These are phyloP conservation scores for Sarcophaga bullata DNA, from an alignment of 1,140 invertebrate genomes.

Conservation along the genomic window DNA sequence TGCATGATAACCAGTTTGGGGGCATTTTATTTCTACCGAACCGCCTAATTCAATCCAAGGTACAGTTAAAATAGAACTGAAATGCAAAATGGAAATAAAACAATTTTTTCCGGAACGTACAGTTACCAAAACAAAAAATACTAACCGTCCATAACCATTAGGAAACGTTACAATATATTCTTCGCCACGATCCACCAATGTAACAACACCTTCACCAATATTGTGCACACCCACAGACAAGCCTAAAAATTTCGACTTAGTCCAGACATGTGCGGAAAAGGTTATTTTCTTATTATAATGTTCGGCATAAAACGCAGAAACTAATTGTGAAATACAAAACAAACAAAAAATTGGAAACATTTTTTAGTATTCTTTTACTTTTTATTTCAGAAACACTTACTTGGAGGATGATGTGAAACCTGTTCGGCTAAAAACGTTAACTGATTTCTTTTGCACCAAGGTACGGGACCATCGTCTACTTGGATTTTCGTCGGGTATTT, in stretches of 20 bases:
- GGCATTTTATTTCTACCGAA: constrained; percentile 85
- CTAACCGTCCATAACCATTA: constrained; percentile 89
- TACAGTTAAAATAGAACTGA: constrained; percentile 90
- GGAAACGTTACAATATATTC: constrained; percentile 95
- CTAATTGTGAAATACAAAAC: constrained; percentile 67
- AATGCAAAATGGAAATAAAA: no score
- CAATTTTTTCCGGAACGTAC: no score
- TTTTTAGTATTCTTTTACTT: no score
- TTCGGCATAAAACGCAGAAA: constrained; percentile 97
- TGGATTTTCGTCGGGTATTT: constrained; percentile 49
- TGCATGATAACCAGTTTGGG: constrained; percentile 88
- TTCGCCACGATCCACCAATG: constrained; percentile 84
- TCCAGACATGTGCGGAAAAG: constrained; percentile 95
- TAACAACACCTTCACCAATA: constrained; percentile 84
- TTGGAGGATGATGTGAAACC: constrained; percentile 98
- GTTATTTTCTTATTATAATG: constrained; percentile 89
- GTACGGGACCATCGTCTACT: constrained; percentile 80
- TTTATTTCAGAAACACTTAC: constrained; percentile 68
- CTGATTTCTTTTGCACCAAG: constrained; percentile 83
- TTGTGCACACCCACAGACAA: constrained; percentile 93
- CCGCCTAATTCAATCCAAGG: constrained; percentile 99
- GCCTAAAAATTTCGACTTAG: constrained; percentile 97
- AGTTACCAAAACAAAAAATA: no score
- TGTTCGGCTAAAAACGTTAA: constrained; percentile 96
- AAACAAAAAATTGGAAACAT: no score